Conservation (phyloP, 2,888 invertebrate species). For the Limenitis camilla region DNA sequence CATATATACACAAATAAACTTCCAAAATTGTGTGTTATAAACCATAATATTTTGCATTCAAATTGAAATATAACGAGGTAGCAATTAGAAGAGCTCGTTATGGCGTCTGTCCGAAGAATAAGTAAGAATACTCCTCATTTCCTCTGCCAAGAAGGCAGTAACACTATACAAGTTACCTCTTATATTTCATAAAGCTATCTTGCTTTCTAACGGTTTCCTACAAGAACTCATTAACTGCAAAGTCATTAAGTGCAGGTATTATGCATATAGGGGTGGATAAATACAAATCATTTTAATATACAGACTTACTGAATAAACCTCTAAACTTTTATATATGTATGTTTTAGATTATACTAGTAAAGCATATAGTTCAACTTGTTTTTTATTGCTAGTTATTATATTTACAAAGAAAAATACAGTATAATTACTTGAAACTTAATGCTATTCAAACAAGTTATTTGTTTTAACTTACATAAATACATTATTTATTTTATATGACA, state of each 20-base stretch:
- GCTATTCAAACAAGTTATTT: too few relatives aligned
- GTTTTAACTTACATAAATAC: too few relatives aligned
- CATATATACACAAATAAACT: too few relatives aligned
- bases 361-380: too few relatives aligned
- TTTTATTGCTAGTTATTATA: too few relatives aligned
- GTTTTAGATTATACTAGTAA: too few relatives aligned
- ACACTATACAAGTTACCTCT: constrained; percentile 12
- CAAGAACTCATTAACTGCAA: constrained; percentile 2
- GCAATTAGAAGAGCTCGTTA: constrained; percentile 29
- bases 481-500: too few relatives aligned
- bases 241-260: constrained; percentile 2
- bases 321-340: background rate
- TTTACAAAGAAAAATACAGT: background rate
- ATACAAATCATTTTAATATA: background rate
- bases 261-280: background rate
- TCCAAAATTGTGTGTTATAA: background rate
- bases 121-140: constrained; percentile 25
- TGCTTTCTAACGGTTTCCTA: background rate
- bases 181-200: constrained; percentile 8
- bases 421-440: too few relatives aligned
- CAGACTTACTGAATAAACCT: background rate
- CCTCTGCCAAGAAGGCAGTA: constrained; percentile 16
- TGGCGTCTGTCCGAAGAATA: constrained; percentile 27
- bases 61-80: constrained; percentile 17
- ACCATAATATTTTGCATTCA: constrained; percentile 4